phyloP scores from a whole-genome alignment of 2,888 invertebrate genomes.

The Metopia argyrocephala region DNA sequence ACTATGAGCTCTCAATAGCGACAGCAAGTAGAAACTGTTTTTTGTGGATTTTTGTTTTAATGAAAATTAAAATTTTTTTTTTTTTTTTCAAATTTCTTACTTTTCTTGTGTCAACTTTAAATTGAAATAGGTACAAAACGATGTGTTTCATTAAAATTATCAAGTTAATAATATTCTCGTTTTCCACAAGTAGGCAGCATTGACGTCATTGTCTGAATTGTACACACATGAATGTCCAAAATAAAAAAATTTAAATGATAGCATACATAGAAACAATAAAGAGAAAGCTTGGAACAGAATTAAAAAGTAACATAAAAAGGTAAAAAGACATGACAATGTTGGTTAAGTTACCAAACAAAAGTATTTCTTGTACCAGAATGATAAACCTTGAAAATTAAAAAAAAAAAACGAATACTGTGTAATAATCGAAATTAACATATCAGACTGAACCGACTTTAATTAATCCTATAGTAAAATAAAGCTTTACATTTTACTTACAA shows the following conservation, averaged over 20 bases:
- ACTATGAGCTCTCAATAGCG: too few species aligned
- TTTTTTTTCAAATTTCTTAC: neutral
- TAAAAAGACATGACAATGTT: neutral
- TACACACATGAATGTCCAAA: neutral
- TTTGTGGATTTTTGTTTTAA: neutral
- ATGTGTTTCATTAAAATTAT: neutral
- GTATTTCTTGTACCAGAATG: neutral
- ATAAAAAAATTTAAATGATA: neutral
- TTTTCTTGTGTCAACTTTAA: neutral
- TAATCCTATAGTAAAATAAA: too few species aligned
- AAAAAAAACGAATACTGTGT: too few species aligned
- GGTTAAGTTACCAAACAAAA: neutral
- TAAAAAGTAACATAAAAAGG: neutral
- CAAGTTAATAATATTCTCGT: neutral
- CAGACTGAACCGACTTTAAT: too few species aligned
- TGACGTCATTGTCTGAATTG: conserved; percentile 1
- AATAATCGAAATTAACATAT: too few species aligned
- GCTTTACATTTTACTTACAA: too few species aligned
- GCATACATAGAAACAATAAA: neutral
- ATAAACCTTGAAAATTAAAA: neutral
- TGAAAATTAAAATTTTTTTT: neutral
- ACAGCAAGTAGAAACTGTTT: too few species aligned
- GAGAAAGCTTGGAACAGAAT: neutral
- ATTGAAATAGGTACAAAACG: conserved; percentile 11
- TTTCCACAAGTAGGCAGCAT: neutral